A percentile compares a stretch with the other conserved stretches of the same genome.
These are phyloP conservation scores for Pseudorhiza aurosa DNA, from an alignment of 30 jellyfish, hydroid and myxozoan genomes.

Conservation along the genomic window DNA sequence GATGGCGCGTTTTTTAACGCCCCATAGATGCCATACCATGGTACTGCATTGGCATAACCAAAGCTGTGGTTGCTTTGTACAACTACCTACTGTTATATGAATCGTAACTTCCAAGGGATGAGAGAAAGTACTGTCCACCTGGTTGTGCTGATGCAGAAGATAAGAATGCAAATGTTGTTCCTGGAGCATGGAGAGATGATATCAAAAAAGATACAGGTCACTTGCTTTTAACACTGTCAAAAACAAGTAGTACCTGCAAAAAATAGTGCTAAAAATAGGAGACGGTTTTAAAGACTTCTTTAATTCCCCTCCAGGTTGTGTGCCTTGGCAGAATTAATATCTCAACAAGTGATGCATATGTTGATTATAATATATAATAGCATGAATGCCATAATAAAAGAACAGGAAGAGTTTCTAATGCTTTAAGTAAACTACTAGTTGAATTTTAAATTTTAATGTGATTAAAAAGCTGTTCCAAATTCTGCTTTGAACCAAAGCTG, in stretches of 20 bases:
- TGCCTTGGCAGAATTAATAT: slow-evolving; percentile 37
- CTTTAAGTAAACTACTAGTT: no score
- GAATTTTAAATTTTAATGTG: slow-evolving; percentile 8
- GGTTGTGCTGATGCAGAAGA: slow-evolving; percentile 42
- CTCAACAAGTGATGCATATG: slow-evolving; percentile 28
- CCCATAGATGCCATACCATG: slow-evolving; percentile 76
- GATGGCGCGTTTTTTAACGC: slow-evolving; percentile 66
- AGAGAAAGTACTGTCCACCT: slow-evolving; percentile 59
- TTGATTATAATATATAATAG: no score
- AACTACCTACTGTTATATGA: slow-evolving; percentile 51
- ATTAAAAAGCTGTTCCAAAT: slow-evolving; percentile 28
- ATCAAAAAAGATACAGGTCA: slow-evolving; percentile 43
- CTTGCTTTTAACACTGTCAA: slow-evolving; percentile 8
- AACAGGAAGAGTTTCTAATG: no score
- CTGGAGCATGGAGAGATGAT: slow-evolving; percentile 48
- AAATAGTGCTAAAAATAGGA: slow-evolving; percentile 47
- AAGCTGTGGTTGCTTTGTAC: slow-evolving; percentile 74
- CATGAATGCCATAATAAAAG: no score
- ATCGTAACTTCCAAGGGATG: slow-evolving; percentile 35
- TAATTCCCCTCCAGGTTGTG: slow-evolving; percentile 50
- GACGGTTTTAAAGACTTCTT: slow-evolving; percentile 17
- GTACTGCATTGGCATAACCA: slow-evolving; percentile 45
- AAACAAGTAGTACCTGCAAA: slow-evolving; percentile 29
- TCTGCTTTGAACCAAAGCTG: slow-evolving; percentile 33
- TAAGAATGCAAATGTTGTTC: slow-evolving; percentile 38